phyloP scores from a whole-genome alignment of 2,113 vertebrate species.

The Oostethus manadensis region DNA sequence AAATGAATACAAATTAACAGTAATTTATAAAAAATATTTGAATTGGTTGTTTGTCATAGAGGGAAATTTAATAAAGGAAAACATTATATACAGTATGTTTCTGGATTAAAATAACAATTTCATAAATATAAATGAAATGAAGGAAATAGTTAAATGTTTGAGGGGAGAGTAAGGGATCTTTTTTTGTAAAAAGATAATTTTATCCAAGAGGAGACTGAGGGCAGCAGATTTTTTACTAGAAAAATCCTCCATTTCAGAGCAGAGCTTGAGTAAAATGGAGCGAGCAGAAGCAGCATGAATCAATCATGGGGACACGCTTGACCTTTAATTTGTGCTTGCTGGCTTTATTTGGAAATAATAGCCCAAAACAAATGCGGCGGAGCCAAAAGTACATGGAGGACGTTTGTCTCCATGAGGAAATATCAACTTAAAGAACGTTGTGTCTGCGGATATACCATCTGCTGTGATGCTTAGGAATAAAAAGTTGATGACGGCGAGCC shows the following conservation, averaged over 20 bases:
- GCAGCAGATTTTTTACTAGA: too few species aligned
- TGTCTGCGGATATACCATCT: not conserved
- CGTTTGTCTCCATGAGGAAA: not conserved
- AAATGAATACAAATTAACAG: too few species aligned
- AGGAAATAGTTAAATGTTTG: too few species aligned
- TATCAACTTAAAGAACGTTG: not conserved
- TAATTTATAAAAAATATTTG: too few species aligned
- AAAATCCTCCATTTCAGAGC: not conserved
- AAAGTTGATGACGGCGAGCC: not conserved
- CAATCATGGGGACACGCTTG: not conserved
- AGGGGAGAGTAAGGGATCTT: too few species aligned
- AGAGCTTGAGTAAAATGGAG: not conserved
- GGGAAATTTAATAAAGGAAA: too few species aligned
- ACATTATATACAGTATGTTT: too few species aligned
- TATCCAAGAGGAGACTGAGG: too few species aligned
- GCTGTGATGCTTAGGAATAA: not conserved
- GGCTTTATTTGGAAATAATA: not conserved
- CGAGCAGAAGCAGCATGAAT: constrained; percentile 3
- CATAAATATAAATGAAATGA: too few species aligned
- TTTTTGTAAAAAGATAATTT: too few species aligned
- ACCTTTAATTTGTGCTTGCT: constrained; percentile 12
- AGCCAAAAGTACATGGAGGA: not conserved
- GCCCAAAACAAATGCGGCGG: not conserved
- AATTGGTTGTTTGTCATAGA: too few species aligned
- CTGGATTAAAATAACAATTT: too few species aligned